Evolutionary conservation across 2,888 invertebrate species (phyloP).

Genomic region (Tetranychus piercei): DNA sequence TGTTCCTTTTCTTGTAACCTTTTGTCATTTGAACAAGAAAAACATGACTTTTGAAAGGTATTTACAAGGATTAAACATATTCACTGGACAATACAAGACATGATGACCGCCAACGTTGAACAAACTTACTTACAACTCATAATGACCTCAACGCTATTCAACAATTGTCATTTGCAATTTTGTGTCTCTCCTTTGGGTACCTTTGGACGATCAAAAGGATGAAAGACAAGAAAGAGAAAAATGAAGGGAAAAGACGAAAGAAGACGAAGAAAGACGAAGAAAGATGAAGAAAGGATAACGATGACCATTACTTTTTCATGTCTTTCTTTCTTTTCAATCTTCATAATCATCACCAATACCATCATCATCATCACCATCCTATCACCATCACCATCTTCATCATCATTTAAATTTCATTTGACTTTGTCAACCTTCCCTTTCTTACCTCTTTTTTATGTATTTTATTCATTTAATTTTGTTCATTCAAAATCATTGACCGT

Average conservation of each 20-base stretch:
- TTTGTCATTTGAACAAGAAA: neutral
- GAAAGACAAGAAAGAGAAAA: neutral
- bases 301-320: neutral
- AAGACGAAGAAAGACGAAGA: neutral
- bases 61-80: conserved; percentile 9
- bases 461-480: neutral
- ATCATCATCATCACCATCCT: neutral
- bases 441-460: neutral
- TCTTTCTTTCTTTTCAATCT: neutral
- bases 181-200: conserved; percentile 3
- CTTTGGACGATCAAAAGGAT: neutral
- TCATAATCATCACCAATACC: neutral
- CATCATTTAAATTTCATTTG: neutral
- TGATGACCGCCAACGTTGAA: neutral
- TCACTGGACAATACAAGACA: neutral
- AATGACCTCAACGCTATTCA: neutral
- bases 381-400: neutral
- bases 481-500: neutral
- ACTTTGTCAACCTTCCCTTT: neutral
- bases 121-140: neutral
- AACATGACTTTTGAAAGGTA: conserved; percentile 11
- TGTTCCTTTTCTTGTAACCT: neutral
- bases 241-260: neutral
- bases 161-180: neutral
- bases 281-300: neutral